Percentiles rank a stretch among this genome's conserved stretches.
Conservation (phyloP, 1,140 invertebrate genomes). For the Hycleus cichorii region DNA sequence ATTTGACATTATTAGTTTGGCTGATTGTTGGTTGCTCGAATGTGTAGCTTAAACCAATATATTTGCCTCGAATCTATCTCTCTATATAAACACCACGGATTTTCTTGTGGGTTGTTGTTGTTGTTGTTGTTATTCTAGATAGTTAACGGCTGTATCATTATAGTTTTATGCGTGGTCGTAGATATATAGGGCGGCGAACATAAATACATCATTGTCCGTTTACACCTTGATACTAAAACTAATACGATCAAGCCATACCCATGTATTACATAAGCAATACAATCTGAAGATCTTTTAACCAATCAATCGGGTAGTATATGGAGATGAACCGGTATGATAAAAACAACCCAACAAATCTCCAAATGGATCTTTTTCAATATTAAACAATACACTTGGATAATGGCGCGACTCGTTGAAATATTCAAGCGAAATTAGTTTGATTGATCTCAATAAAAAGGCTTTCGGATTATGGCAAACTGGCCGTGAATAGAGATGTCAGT, state of each 20-base stretch:
- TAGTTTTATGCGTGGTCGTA: constrained; percentile 15
- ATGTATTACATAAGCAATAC: constrained; percentile 15
- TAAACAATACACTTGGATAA: too few relatives aligned
- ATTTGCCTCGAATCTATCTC: not conserved
- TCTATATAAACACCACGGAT: too few relatives aligned
- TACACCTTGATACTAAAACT: constrained; percentile 17
- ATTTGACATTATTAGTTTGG: constrained; percentile 11
- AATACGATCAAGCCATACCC: constrained; percentile 17
- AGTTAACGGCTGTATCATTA: constrained; percentile 10
- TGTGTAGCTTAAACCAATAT: constrained; percentile 11
- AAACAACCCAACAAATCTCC: too few relatives aligned
- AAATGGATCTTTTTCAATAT: too few relatives aligned
- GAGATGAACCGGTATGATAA: too few relatives aligned
- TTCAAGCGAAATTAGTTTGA: too few relatives aligned
- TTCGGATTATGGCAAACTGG: too few relatives aligned
- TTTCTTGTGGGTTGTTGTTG: constrained; percentile 5
- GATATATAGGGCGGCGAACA: constrained; percentile 18
- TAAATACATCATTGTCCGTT: constrained; percentile 21
- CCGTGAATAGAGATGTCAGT: too few relatives aligned
- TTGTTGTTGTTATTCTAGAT: too few relatives aligned
- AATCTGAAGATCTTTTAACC: constrained; percentile 7
- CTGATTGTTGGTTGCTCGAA: constrained; percentile 4
- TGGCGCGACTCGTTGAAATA: too few relatives aligned
- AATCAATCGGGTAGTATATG: too few relatives aligned
- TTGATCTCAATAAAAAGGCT: too few relatives aligned